Conservation (phyloP, 2,113 vertebrate genomes). For the Zingel zingel region DNA sequence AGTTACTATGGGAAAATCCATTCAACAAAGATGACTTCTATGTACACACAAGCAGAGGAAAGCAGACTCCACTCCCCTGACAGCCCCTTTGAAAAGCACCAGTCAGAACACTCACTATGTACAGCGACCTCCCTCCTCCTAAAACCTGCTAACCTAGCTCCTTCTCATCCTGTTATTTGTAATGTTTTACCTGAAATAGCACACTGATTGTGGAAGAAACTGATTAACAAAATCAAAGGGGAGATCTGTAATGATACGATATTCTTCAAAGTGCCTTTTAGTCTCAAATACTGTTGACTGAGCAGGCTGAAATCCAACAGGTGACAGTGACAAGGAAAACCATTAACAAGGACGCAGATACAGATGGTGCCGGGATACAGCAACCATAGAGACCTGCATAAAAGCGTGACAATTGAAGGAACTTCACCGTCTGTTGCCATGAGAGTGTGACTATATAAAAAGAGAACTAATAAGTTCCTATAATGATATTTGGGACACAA, state of each 20-base stretch:
- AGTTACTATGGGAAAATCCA: slow-evolving; percentile 1
- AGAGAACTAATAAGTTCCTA: slow-evolving; percentile 32
- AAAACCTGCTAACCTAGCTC: slow-evolving; percentile 5
- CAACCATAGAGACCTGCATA: not conserved
- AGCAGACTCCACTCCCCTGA: slow-evolving; percentile 17
- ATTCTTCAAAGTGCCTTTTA: not conserved
- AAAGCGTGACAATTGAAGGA: not conserved
- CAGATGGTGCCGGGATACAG: slow-evolving; percentile 7
- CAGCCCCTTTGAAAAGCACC: slow-evolving; percentile 18
- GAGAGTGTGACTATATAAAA: slow-evolving; percentile 18
- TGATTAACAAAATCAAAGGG: not conserved
- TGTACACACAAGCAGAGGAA: slow-evolving; percentile 22
- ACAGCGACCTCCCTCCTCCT: slow-evolving; percentile 8
- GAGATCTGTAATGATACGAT: not conserved
- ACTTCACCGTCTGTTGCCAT: slow-evolving; percentile 34
- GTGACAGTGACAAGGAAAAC: slow-evolving; percentile 12
- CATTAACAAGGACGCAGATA: not conserved
- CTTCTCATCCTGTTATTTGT: not conserved
- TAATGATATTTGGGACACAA: slow-evolving; percentile 9
- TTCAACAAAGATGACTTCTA: slow-evolving; percentile 20
- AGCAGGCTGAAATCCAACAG: slow-evolving; percentile 1
- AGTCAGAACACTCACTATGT: slow-evolving; percentile 5
- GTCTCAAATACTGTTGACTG: not conserved
- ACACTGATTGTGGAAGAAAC: not conserved
- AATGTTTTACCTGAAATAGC: not conserved